Evolutionary conservation across 2,888 invertebrate genomes (phyloP).

Genomic region (Cephus spinipes): DNA sequence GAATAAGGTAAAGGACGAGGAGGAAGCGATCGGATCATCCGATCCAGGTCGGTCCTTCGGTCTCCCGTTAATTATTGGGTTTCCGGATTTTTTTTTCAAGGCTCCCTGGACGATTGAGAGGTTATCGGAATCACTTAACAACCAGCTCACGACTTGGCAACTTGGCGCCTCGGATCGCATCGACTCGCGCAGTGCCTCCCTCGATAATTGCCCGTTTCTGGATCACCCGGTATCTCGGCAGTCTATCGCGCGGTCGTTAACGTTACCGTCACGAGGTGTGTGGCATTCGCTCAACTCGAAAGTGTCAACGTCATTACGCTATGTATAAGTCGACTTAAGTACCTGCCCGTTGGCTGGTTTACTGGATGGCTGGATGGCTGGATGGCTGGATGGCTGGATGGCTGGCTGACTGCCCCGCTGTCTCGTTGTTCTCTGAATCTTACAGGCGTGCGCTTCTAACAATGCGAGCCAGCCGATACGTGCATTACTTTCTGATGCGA

Average conservation of each 20-base stretch:
- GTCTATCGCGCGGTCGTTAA: constrained; percentile 45
- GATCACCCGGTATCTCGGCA: constrained; percentile 45
- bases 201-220: constrained; percentile 57
- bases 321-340: constrained; percentile 19
- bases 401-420: neutral
- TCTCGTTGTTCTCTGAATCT: constrained; percentile 4
- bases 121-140: constrained; percentile 64
- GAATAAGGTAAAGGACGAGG: constrained; percentile 18
- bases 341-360: neutral
- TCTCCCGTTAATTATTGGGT: constrained; percentile 58
- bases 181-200: constrained; percentile 12
- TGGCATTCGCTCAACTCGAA: constrained; percentile 48
- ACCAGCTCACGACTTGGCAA: constrained; percentile 56
- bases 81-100: constrained; percentile 2
- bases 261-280: constrained; percentile 55
- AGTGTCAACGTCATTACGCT: constrained; percentile 55
- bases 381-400: no score
- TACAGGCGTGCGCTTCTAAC: constrained; percentile 4
- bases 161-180: constrained; percentile 55
- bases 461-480: constrained; percentile 4
- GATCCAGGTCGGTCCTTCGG: constrained; percentile 50
- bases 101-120: constrained; percentile 60
- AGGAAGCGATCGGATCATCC: constrained; percentile 48
- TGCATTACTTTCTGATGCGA: constrained; percentile 13
- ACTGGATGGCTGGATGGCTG: no score